Conservation (phyloP, 2,888 invertebrate genomes). For the Pseudeuparius sepicola region DNA sequence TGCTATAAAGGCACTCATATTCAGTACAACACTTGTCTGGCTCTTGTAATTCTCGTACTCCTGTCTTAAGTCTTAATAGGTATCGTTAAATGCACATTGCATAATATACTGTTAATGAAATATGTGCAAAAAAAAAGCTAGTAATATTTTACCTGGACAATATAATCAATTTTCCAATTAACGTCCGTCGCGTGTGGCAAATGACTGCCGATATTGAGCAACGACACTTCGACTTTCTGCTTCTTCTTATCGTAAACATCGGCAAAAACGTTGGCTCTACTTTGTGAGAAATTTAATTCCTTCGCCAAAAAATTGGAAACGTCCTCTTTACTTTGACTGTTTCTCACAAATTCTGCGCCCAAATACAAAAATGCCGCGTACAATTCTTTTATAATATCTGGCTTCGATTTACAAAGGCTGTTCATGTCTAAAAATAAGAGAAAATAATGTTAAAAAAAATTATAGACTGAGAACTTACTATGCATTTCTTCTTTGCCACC, state of each 20-base stretch:
- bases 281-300: constrained; percentile 28
- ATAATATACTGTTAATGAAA: no score
- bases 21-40: no score
- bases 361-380: constrained; percentile 32
- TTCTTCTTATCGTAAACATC: constrained; percentile 31
- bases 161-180: constrained; percentile 51
- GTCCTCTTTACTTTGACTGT: constrained; percentile 27
- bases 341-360: constrained; percentile 31
- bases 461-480: no score
- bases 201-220: constrained; percentile 35
- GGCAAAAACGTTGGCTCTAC: constrained; percentile 25
- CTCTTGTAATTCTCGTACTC: no score
- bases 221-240: constrained; percentile 28
- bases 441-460: no score
- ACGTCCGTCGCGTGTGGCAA: constrained; percentile 48
- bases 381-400: constrained; percentile 33
- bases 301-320: constrained; percentile 26
- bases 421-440: no score
- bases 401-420: constrained; percentile 31
- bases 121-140: no score
- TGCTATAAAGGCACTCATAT: no score
- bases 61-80: no score
- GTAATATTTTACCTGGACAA: constrained; percentile 37
- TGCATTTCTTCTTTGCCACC: no score
- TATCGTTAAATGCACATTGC: no score